Percentiles rank a stretch among this genome's conserved stretches.
Evolutionary conservation across 2,113 vertebrate genomes (phyloP).

Genomic region (Cephalopholis sonnerati): DNA sequence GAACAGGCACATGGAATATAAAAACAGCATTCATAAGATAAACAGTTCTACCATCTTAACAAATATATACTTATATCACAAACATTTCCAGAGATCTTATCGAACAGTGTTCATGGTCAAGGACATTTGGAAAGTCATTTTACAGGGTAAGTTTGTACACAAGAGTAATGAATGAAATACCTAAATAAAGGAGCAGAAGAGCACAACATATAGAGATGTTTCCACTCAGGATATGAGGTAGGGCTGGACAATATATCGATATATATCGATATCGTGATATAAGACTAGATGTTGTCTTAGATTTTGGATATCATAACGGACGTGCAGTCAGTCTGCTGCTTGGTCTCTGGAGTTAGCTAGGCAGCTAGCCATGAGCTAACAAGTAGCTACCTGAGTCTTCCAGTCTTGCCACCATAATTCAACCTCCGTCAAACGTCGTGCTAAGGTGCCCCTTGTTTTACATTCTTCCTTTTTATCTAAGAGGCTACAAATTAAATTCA

Average conservation of each 20-base stretch:
- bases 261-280: too few species aligned
- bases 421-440: background rate
- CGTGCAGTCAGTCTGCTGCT: slow-evolving; percentile 60
- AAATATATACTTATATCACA: background rate
- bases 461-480: too few species aligned
- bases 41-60: background rate
- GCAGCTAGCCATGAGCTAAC: slow-evolving; percentile 82
- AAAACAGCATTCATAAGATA: background rate
- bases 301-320: background rate
- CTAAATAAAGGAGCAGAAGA: too few species aligned
- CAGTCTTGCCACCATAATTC: slow-evolving; percentile 14
- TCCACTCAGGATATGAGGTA: too few species aligned
- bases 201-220: too few species aligned
- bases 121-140: background rate
- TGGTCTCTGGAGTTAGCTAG: slow-evolving; percentile 61
- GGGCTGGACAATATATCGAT: too few species aligned
- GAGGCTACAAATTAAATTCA: too few species aligned
- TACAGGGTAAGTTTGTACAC: background rate
- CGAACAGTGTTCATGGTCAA: background rate
- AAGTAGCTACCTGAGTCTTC: slow-evolving; percentile 47
- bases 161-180: background rate
- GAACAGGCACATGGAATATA: background rate
- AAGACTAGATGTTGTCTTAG: too few species aligned
- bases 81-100: background rate
- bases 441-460: background rate